phyloP scores from a whole-genome alignment of 2,113 vertebrate species.

The Callipepla californica region DNA sequence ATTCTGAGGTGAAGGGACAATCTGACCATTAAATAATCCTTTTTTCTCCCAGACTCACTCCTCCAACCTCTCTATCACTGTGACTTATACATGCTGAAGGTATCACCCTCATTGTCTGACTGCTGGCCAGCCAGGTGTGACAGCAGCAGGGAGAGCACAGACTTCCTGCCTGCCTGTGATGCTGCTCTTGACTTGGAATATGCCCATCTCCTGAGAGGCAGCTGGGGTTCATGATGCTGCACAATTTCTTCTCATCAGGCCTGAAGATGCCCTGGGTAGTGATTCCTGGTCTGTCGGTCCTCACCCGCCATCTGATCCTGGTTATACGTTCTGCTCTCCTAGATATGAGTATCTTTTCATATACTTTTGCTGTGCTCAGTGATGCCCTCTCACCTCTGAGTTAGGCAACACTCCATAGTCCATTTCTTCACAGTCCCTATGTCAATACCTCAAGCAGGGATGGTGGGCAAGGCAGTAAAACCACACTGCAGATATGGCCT shows the following conservation, averaged over 20 bases:
- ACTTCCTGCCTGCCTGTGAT: neutral
- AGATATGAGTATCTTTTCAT: neutral
- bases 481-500: neutral
- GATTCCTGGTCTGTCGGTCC: neutral
- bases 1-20: neutral
- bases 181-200: neutral
- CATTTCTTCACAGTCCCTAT: neutral
- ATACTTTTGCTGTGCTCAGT: neutral
- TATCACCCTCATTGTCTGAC: neutral
- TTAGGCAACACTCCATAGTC: neutral
- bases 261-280: neutral
- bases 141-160: rapidly evolving
- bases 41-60: neutral
- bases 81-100: neutral
- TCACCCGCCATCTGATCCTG: neutral
- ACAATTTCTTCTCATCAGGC: neutral
- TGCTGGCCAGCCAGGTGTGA: neutral
- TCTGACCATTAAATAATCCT: neutral
- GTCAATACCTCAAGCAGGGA: neutral
- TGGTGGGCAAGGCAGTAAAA: neutral
- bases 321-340: neutral
- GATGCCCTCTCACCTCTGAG: neutral
- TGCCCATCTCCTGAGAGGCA: too few species aligned
- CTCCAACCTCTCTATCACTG: neutral
- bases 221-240: rapidly evolving